phyloP scores from a whole-genome alignment of 2,113 vertebrate species.

The Cebus imitator region DNA sequence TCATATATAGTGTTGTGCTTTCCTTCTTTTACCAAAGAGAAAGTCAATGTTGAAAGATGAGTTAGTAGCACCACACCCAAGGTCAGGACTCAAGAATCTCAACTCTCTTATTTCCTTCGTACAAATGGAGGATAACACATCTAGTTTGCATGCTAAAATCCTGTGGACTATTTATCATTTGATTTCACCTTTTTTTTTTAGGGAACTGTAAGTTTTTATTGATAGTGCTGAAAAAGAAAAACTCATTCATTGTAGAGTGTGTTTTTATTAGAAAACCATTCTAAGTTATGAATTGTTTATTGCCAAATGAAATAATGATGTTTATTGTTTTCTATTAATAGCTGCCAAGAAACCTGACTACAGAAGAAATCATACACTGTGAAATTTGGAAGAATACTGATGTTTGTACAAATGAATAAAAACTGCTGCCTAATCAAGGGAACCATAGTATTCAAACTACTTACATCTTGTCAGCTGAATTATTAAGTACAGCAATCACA shows the following conservation, averaged over 20 bases:
- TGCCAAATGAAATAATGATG: slow-evolving; percentile 13
- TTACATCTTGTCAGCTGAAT: neutral
- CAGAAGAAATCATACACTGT: slow-evolving; percentile 22
- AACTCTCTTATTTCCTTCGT: neutral
- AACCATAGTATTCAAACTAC: neutral
- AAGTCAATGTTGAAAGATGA: neutral
- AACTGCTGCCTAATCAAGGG: neutral
- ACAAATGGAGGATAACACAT: neutral
- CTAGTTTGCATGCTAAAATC: neutral
- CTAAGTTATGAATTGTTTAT: neutral
- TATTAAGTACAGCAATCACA: neutral
- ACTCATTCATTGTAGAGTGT: neutral
- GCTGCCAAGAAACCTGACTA: slow-evolving; percentile 14
- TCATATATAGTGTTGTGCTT: neutral
- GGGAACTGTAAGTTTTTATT: neutral
- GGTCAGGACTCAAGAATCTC: neutral
- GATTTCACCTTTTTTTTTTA: neutral
- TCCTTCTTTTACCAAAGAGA: neutral
- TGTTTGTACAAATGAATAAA: neutral
- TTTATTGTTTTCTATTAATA: slow-evolving; percentile 20
- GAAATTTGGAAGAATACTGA: neutral
- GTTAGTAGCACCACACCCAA: neutral
- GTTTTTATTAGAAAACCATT: neutral
- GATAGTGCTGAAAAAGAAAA: neutral
- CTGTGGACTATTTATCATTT: neutral